Evolutionary conservation across 92 coral and sea anemone genomes (phyloP), one percentile per base, ranked within the genome.

Genomic region (Epizoanthus illoricatus): DNA sequence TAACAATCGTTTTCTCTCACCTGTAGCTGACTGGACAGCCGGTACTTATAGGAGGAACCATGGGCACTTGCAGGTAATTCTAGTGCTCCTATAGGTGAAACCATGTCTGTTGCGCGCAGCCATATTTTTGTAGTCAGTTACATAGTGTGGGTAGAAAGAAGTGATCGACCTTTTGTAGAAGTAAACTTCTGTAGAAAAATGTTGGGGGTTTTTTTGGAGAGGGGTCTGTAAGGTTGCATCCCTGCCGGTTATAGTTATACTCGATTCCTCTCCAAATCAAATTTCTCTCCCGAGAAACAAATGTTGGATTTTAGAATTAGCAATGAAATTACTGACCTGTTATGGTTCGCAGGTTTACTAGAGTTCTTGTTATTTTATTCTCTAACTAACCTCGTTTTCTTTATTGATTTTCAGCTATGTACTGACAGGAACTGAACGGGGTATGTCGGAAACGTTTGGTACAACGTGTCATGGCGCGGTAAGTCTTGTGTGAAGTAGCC

Each of bases 391-490:
- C 8, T 42, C 40, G 49, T 43, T 43, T 49, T 49, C 2, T 7
- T 49, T 49, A 4, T 67, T 64, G 21, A 40, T 13, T 23, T 28
- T 13, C 69, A 92, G 97, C 85, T 95, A 95, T 21, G 98, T 95
- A 43, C 86, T 95, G 56, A 95, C 98, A 3, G 98, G 98, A 45
- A 95, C 98, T 7, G 98, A 95, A 39, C 91, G 86, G 78, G 98
- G 98, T 52, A 95, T 95, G 98, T 85, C 54, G 11, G 92, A 91
- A 43, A 93, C 98, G 11, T 93, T 93, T 83, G 99, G 99, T 17
- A 91, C 99, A 7, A 96, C 99, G 2, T 96, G 99, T 20, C 99
- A 96, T 64, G 99, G 99, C 18, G 99, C 99, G 71, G 99, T 96
- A 91, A 91, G 98, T 84, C 5, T 9, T n/a, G 43, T 47, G 21